Conservation (phyloP, 2,888 invertebrate genomes). For the Lasioglossum malachurum region DNA sequence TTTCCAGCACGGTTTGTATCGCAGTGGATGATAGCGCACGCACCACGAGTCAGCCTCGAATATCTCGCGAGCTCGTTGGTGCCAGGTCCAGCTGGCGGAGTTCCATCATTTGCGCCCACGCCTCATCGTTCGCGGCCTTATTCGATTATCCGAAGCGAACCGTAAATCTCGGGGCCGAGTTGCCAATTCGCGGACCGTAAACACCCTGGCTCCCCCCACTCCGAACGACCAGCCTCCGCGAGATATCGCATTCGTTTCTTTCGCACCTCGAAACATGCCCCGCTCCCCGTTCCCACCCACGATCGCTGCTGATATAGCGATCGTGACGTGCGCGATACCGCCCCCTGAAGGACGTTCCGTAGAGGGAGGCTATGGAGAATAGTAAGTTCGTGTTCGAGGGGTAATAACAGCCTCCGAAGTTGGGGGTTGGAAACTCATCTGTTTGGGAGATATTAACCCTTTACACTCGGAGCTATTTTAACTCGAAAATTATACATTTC, state of each 20-base stretch:
- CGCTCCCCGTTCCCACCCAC: background rate
- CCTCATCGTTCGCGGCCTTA: slow-evolving; percentile 64
- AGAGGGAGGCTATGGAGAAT: too few relatives aligned
- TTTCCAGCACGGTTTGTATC: slow-evolving; percentile 1
- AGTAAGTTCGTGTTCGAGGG: too few relatives aligned
- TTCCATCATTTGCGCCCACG: slow-evolving; percentile 67
- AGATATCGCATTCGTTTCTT: slow-evolving; percentile 7
- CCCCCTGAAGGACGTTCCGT: too few relatives aligned
- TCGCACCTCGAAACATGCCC: background rate
- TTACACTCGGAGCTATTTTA: too few relatives aligned
- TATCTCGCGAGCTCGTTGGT: slow-evolving; percentile 3
- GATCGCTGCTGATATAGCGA: background rate
- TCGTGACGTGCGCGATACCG: background rate
- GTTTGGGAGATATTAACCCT: too few relatives aligned
- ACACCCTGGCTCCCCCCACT: slow-evolving; percentile 24
- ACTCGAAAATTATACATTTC: too few relatives aligned
- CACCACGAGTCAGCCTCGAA: background rate
- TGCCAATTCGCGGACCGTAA: slow-evolving; percentile 58
- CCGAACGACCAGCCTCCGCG: background rate
- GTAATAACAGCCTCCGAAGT: too few relatives aligned
- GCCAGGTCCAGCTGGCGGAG: slow-evolving; percentile 59
- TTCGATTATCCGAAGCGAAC: slow-evolving; percentile 68
- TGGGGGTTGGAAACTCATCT: too few relatives aligned
- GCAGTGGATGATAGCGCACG: slow-evolving; percentile 48
- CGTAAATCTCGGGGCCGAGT: slow-evolving; percentile 69